Base-by-base conservation (phyloP, 2,113 vertebrate species). In the Phalacrocorax brasilianus region DNA sequence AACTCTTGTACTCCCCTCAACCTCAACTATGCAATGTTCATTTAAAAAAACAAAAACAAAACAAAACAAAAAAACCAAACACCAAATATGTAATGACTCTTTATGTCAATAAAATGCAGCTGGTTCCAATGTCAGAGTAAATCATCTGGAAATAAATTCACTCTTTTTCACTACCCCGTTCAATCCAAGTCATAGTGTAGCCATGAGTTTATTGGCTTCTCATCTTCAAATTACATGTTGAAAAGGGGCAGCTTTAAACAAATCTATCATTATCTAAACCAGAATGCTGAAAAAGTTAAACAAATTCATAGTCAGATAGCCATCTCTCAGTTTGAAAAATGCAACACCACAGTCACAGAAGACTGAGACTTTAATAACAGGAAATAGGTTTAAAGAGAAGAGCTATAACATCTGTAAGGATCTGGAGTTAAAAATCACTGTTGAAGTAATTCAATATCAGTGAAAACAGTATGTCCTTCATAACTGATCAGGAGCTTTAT, bases 21-120 rank as follows among this genome's bases (percentile, higher is more conserved):
- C 3, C 5, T 2, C 3, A 15, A 3, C 12, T 49, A 14, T 17
- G 14, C 5, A 61, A 32, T 6, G 2, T 32, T 72, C 50, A n/a
- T 28, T 45, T 44, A 2, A 32, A 52, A n/a, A 50, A 49, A 6
- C 27, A 52, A 6, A 44, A 21, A 12, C 16, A 19, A 23, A 33
- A 11, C 4, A 28, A 56, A 56, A 18, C 24, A 30, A 56, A 56
- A 18, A 44, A 44, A 14, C 7, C 44, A 15, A 44, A 44, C 6
- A 23, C 12, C 5, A 20, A 14, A 50, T 28, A 35, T 23, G 4
- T 14, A 66, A 32, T 44, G 28, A 35, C 17, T 56, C 12, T 42
- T 55, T 38, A 16, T 16, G 12, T 44, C 16, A 33, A 35, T 28
- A 59, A 81, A 92, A 84, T 68, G 8, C 6, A 52, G 7, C 17